phyloP scores from a whole-genome alignment of 2,113 vertebrate species.

The Balaenoptera acutorostrata region DNA sequence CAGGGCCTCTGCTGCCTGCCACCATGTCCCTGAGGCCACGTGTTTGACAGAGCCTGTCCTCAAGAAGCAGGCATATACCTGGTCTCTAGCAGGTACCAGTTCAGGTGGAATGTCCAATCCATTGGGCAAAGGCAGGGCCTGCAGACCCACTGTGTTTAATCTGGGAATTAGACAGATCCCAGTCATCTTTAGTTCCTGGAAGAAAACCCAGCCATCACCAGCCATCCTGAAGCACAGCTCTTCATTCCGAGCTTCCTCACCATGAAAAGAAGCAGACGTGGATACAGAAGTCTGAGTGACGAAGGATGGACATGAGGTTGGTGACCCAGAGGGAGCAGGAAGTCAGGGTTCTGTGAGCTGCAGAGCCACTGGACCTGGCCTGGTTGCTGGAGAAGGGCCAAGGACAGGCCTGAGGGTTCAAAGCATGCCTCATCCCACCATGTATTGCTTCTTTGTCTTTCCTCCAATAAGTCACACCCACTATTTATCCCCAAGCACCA shows the following conservation, averaged over 20 bases:
- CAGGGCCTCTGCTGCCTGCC: neutral
- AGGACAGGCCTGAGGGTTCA: neutral
- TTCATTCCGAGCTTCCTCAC: neutral
- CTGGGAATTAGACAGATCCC: neutral
- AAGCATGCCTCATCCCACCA: fast-evolving
- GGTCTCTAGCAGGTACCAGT: neutral
- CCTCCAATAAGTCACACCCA: neutral
- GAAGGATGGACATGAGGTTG: no score
- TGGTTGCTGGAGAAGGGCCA: neutral
- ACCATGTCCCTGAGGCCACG: neutral
- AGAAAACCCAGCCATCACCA: neutral
- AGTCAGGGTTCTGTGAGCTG: neutral
- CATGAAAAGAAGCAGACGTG: neutral
- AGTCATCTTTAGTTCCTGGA: neutral
- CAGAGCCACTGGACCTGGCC: neutral
- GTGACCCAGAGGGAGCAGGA: neutral
- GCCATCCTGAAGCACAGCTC: neutral
- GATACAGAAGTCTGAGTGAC: neutral
- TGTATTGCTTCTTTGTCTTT: no score
- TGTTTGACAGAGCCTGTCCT: neutral
- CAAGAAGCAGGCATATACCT: neutral
- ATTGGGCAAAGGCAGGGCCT: neutral
- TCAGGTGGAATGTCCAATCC: neutral
- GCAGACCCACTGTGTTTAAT: neutral
- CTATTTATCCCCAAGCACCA: neutral